These are phyloP conservation scores for Coryphaenoides rupestris DNA, from an alignment of 2,113 vertebrate genomes.

Conservation along the genomic window DNA sequence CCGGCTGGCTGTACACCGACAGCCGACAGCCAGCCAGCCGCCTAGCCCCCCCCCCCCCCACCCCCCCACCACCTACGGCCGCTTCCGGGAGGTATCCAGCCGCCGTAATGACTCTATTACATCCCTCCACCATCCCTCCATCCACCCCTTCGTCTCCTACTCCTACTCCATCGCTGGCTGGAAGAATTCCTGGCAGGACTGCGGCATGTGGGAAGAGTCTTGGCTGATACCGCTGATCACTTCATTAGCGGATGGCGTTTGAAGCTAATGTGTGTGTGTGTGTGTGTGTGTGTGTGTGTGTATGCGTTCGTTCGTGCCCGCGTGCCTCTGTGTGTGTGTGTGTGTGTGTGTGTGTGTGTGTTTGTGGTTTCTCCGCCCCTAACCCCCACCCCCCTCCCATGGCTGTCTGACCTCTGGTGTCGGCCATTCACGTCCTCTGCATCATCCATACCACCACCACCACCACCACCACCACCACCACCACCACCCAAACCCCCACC, in stretches of 20 bases:
- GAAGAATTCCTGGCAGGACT: conserved; percentile 58
- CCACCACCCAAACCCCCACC: not conserved
- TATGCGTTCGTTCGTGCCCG: too few relatives aligned
- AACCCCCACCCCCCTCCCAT: conserved; percentile 57
- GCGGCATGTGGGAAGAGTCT: conserved; percentile 29
- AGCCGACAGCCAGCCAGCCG: too few relatives aligned
- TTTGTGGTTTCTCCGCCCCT: conserved; percentile 48
- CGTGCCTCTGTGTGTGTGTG: not conserved
- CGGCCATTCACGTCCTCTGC: conserved; percentile 51
- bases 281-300: conserved; percentile 10
- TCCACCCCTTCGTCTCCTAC: conserved; percentile 30
- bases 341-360: conserved; percentile 9
- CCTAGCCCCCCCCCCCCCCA: too few relatives aligned
- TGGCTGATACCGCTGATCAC: conserved; percentile 24
- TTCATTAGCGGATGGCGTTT: conserved; percentile 41
- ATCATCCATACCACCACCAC: conserved; percentile 61
- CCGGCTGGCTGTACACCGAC: too few relatives aligned
- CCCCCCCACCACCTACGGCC: conserved; percentile 38
- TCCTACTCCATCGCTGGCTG: conserved; percentile 25
- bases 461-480: conserved; percentile 19
- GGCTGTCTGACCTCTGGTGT: conserved; percentile 64
- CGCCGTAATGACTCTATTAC: conserved; percentile 58
- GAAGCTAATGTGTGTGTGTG: conserved; percentile 1
- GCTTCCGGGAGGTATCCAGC: conserved; percentile 59
- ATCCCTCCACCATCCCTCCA: conserved; percentile 33